These are phyloP conservation scores for Chaetodon trifasciatus DNA, from an alignment of 2,797 vertebrate genomes.

Conservation along the genomic window DNA sequence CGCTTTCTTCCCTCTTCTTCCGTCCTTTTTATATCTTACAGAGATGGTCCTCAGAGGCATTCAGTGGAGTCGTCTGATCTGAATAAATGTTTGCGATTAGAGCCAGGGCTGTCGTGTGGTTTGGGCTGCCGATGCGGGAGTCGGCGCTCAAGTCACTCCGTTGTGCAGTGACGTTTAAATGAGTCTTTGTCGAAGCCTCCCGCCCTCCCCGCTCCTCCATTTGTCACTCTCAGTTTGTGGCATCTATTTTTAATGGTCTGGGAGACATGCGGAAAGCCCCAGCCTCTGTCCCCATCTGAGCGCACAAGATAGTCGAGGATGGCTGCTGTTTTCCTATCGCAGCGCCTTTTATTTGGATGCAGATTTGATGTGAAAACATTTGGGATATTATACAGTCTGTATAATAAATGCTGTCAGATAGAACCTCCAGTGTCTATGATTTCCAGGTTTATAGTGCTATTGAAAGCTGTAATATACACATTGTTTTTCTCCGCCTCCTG, in stretches of 20 bases:
- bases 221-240: slow-evolving; percentile 74
- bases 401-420: slow-evolving; percentile 10
- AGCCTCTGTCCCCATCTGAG: slow-evolving; percentile 42
- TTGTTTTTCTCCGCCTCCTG: neutral
- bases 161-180: slow-evolving; percentile 65
- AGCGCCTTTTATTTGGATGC: slow-evolving; percentile 44
- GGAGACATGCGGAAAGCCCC: slow-evolving; percentile 46
- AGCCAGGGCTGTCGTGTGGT: slow-evolving; percentile 65
- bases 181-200: slow-evolving; percentile 65
- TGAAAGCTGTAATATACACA: slow-evolving; percentile 1
- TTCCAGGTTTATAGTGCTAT: neutral
- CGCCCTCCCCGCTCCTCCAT: slow-evolving; percentile 24
- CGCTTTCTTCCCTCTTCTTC: slow-evolving; percentile 37
- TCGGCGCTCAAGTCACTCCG: slow-evolving; percentile 40
- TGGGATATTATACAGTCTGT: slow-evolving; percentile 21
- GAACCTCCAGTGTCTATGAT: slow-evolving; percentile 5
- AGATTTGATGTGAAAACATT: slow-evolving; percentile 28
- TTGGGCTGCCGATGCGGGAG: slow-evolving; percentile 67
- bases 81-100: slow-evolving; percentile 85
- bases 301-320: slow-evolving; percentile 35
- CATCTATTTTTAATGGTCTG: slow-evolving; percentile 72
- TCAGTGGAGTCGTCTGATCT: slow-evolving; percentile 72
- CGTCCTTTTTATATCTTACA: slow-evolving; percentile 67
- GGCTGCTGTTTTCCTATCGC: slow-evolving; percentile 7
- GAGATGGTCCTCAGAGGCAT: slow-evolving; percentile 67